phyloP scores from a whole-genome alignment of 2,888 invertebrate genomes.

The Ferdinandea cuprea region DNA sequence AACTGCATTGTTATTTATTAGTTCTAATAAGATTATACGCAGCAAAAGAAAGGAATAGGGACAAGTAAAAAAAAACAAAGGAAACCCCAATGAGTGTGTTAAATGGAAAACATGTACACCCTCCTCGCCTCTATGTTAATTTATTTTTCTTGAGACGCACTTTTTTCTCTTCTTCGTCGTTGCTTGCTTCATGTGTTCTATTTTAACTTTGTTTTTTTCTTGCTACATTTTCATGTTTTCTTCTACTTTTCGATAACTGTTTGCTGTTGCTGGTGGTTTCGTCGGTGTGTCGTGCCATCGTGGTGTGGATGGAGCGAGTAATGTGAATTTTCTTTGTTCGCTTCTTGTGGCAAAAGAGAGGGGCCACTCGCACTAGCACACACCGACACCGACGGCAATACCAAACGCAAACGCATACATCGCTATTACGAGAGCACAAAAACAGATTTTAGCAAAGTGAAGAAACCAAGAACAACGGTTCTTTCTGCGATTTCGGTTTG shows the following conservation, averaged over 20 bases:
- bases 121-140: constrained; percentile 3
- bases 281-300: no score
- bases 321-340: constrained; percentile 67
- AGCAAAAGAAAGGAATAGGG: constrained; percentile 21
- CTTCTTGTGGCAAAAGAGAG: constrained; percentile 35
- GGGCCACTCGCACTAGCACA: constrained; percentile 1
- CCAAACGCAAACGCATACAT: not conserved
- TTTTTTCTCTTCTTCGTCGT: constrained; percentile 38
- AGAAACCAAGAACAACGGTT: constrained; percentile 45
- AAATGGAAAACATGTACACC: not conserved
- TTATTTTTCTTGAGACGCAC: constrained; percentile 66
- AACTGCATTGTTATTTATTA: constrained; percentile 18
- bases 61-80: constrained; percentile 37
- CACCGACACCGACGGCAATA: not conserved
- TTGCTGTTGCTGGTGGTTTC: constrained; percentile 15
- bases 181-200: constrained; percentile 35
- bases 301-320: no score
- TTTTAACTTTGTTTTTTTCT: constrained; percentile 57
- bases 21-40: constrained; percentile 49
- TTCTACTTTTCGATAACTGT: constrained; percentile 35
- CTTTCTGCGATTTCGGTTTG: constrained; percentile 58
- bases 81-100: constrained; percentile 63
- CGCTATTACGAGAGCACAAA: no score
- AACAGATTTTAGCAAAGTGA: not conserved
- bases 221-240: constrained; percentile 69